Conservation (phyloP, 1,140 invertebrate genomes). For the Oreohelix idahoensis region DNA sequence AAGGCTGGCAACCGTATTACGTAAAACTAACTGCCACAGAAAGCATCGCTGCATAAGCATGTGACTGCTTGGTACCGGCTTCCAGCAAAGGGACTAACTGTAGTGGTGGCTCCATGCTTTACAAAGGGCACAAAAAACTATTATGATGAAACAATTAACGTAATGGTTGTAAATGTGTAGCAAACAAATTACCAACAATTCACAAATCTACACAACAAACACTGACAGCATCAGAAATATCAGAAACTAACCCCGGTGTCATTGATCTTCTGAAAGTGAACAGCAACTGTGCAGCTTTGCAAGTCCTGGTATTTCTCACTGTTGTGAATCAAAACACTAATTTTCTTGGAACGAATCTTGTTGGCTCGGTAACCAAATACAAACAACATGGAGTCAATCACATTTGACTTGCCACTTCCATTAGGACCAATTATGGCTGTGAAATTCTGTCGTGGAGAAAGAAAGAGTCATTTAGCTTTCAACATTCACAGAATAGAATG, state of each 20-base stretch:
- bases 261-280: slow-evolving; percentile 92
- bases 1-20: too few species aligned
- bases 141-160: too few species aligned
- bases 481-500: too few species aligned
- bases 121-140: too few species aligned
- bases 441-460: slow-evolving; percentile 83
- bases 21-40: too few species aligned
- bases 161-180: too few species aligned
- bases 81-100: too few species aligned
- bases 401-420: slow-evolving; percentile 99
- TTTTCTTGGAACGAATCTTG: slow-evolving; percentile 96
- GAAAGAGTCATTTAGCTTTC: background rate
- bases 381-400: slow-evolving; percentile 99
- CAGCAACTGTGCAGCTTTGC: slow-evolving; percentile 86
- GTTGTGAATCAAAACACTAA: slow-evolving; percentile 94
- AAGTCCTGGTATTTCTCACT: slow-evolving; percentile 88
- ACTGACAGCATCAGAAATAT: background rate
- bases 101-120: too few species aligned
- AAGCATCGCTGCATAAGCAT: too few species aligned
- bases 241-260: slow-evolving; percentile 77
- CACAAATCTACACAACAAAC: too few species aligned
- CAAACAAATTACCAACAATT: too few species aligned
- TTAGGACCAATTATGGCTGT: slow-evolving; percentile 98
- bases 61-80: too few species aligned
- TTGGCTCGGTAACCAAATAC: slow-evolving; percentile 97